phyloP scores from a whole-genome alignment of 64 coral and sea anemone genomes.

The Montipora capricornis region DNA sequence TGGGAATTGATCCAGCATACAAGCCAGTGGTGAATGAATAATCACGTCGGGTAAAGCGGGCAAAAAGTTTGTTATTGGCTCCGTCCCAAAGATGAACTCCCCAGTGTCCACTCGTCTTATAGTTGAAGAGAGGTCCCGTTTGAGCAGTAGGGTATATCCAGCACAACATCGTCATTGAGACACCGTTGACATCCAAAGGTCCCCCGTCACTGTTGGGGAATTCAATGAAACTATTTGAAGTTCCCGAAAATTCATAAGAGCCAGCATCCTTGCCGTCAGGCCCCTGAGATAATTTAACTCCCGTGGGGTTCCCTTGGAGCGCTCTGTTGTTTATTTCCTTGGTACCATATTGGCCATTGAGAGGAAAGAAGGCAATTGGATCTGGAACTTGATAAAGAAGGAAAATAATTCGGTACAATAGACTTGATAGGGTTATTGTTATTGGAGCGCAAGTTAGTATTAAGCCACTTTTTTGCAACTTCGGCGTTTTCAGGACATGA shows the following conservation, averaged over 20 bases:
- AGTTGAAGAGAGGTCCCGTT: conserved; percentile 10
- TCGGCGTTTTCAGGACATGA: too few species aligned
- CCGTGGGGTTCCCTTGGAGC: not conserved
- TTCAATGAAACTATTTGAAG: not conserved
- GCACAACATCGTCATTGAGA: conserved; percentile 1
- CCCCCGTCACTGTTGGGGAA: not conserved
- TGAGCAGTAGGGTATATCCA: not conserved
- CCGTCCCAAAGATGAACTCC: conserved; percentile 4
- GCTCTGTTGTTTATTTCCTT: not conserved
- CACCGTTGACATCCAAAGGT: not conserved
- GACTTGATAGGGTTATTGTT: too few species aligned
- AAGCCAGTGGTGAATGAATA: not conserved
- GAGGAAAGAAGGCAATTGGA: conserved; percentile 13
- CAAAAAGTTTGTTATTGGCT: not conserved
- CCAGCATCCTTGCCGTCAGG: conserved; percentile 13
- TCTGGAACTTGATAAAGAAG: not conserved
- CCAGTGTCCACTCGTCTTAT: not conserved
- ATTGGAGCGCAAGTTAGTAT: too few species aligned
- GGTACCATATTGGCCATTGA: not conserved
- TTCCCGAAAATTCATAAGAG: conserved; percentile 30
- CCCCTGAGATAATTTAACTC: not conserved
- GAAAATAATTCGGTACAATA: too few species aligned
- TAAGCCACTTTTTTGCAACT: too few species aligned
- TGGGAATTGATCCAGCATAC: not conserved
- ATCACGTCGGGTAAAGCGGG: not conserved